These are phyloP conservation scores for Sebastes matsubarae DNA, from an alignment of 2,797 vertebrate genomes.

Conservation along the genomic window DNA sequence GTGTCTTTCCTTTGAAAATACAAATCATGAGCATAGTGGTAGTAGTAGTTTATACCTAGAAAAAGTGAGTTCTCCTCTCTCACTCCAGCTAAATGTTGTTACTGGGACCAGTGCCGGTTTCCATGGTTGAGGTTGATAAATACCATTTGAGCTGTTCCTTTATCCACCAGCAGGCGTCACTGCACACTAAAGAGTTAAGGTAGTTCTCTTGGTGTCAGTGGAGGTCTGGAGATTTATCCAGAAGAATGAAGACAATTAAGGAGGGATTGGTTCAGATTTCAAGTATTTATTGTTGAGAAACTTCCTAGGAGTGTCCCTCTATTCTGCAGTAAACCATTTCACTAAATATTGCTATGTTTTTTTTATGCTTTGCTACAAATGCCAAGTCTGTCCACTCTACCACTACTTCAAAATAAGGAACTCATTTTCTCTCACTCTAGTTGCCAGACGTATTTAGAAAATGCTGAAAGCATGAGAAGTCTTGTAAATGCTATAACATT, in stretches of 20 bases:
- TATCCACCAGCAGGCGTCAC: constrained; percentile 59
- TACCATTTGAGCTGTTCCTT: not conserved
- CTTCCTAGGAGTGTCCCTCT: no score
- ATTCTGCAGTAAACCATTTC: no score
- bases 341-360: no score
- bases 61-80: not conserved
- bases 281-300: not conserved
- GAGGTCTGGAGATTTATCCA: not conserved
- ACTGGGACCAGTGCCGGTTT: not conserved
- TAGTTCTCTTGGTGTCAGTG: not conserved
- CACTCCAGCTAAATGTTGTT: not conserved
- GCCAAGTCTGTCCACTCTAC: not conserved
- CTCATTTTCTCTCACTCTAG: not conserved
- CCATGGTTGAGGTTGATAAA: not conserved
- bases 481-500: not conserved
- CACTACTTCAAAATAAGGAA: not conserved
- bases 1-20: not conserved
- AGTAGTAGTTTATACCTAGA: not conserved
- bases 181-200: constrained; percentile 3
- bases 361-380: no score
- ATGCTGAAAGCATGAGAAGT: not conserved
- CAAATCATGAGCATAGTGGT: not conserved
- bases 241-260: not conserved
- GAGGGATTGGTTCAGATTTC: not conserved
- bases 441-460: not conserved